Base-by-base conservation (phyloP, 2,113 vertebrate genomes). In the Cranoglanis bouderius region DNA sequence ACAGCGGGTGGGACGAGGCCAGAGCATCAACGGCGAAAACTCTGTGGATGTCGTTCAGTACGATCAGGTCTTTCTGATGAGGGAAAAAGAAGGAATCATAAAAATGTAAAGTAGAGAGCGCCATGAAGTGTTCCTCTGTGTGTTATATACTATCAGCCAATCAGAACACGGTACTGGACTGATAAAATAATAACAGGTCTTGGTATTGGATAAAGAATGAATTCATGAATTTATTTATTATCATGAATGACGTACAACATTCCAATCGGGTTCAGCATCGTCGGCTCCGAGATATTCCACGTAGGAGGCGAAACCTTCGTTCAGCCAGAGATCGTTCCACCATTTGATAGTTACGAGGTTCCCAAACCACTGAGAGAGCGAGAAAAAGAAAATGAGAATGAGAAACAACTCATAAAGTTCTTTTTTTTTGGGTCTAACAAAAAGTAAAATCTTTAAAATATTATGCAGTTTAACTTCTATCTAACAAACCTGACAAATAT, bases 301-400 rank as follows among this genome's bases (percentile, higher is more conserved):
- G 0, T 99, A 99, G 1, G 98, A 97, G 3, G 98, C 98, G 0
- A 99, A 99, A 57, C 98, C 98, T 92, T 99, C 98, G 0, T 99
- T 99, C 88, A 99, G 95, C 98, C 98, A 99, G 91, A 99, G 91
- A 92, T 99, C 98, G 0, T 98, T 99, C 98, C 98, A 99, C 98
- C 98, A 99, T 1, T 35, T 93, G 81, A 99, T 90, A 0, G 98
- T 99, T 88, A 99, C 98, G 89, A 99, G 95, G 92, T 99, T 98
- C 75, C 98, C 98, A 0, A 99, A 99, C 98, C 98, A 99, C 98
- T 99, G 89, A 5, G 85, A 70, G 87, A 67, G 55, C 32, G 26
- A 72, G 51, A 81, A 6, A 32, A 21, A 19, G 51, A 40, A 10
- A 35, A 21, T 19, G 38, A 70, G 49, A 70, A 51, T 46, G 24